Base-by-base conservation (phyloP, 2,797 vertebrate genomes). In the Sphenodon punctatus region DNA sequence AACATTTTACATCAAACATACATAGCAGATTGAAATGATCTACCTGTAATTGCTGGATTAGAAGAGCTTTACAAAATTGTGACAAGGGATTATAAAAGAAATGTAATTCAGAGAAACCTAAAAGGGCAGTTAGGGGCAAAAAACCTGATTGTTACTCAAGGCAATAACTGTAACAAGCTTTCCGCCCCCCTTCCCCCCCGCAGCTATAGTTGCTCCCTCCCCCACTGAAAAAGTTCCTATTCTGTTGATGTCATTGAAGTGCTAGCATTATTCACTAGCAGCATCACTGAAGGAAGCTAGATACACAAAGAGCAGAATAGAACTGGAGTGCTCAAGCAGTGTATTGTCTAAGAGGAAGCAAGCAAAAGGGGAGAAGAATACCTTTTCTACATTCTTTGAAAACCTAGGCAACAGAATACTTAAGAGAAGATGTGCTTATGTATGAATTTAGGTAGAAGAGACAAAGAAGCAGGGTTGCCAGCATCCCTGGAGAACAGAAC, bases 191-290 rank as follows among this genome's bases (percentile, higher is more conserved):
- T 38, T 38, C 59, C 75, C 86, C 83, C 82, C 42, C 39, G 42
- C 81, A 75, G 61, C 64, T 72, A 25, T 22, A 56, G 61, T 76
- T 73, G 60, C 75, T 81, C 78, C 79, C 75, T 79, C 71, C 79
- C 53, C 78, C 84, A 73, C 30, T 74, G 51, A 46, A 60, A 56
- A 59, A 78, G 48, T 66, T 92, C 76, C 71, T 78, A 68, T 80
- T 56, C 72, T 88, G 88, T 80, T 88, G 89, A 89, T 94, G 93
- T 93, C 92, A 93, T 85, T 81, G 48, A 87, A 88, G 85, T 84
- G 88, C 81, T 81, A 85, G 25, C 89, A 84, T 92, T 90, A 88
- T 92, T 89, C 89, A 91, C 79, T 88, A 83, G 69, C 90, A 91
- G 92, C 88, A 88, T 89, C 85, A 86, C 76, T 39, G 32, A 68